These are phyloP conservation scores for Brassicogethes aeneus DNA, from an alignment of 2,888 invertebrate genomes.

Conservation along the genomic window DNA sequence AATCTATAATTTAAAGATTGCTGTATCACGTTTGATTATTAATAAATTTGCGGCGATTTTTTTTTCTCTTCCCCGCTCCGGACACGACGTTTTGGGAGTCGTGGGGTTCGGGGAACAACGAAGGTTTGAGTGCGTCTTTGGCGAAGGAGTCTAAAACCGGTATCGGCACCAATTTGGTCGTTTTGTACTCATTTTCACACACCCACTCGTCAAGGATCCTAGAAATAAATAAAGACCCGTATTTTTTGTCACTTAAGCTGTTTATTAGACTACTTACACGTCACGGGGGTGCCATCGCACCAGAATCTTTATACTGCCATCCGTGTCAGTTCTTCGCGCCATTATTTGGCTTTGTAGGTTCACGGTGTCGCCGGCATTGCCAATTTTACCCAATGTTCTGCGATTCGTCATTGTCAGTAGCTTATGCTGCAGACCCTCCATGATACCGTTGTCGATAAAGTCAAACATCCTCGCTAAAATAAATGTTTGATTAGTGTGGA, in stretches of 20 bases:
- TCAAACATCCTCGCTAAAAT: conserved; percentile 84
- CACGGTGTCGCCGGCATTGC: conserved; percentile 54
- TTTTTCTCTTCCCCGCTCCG: conserved; percentile 27
- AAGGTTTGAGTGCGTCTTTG: conserved; percentile 46
- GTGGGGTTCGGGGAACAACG: conserved; percentile 38
- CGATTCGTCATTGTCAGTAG: conserved; percentile 51
- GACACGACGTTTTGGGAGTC: conserved; percentile 21
- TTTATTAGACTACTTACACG: conserved; percentile 58
- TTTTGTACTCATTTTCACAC: conserved; percentile 58
- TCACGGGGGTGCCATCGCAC: conserved; percentile 72
- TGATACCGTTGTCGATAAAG: conserved; percentile 85
- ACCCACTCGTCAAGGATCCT: conserved; percentile 86
- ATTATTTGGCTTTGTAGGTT: conserved; percentile 62
- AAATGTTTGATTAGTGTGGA: too few relatives aligned
- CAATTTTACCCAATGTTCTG: conserved; percentile 54
- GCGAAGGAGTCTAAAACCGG: conserved; percentile 43
- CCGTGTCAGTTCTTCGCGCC: conserved; percentile 54
- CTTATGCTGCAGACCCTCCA: conserved; percentile 85
- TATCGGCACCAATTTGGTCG: conserved; percentile 53
- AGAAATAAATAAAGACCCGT: conserved; percentile 31
- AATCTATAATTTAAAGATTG: too few relatives aligned
- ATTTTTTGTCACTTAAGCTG: not conserved
- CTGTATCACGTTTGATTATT: conserved; percentile 30
- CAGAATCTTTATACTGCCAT: conserved; percentile 62
- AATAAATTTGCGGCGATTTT: conserved; percentile 36